phyloP scores from a whole-genome alignment of 2,888 invertebrate species.

The Plutella xylostella region DNA sequence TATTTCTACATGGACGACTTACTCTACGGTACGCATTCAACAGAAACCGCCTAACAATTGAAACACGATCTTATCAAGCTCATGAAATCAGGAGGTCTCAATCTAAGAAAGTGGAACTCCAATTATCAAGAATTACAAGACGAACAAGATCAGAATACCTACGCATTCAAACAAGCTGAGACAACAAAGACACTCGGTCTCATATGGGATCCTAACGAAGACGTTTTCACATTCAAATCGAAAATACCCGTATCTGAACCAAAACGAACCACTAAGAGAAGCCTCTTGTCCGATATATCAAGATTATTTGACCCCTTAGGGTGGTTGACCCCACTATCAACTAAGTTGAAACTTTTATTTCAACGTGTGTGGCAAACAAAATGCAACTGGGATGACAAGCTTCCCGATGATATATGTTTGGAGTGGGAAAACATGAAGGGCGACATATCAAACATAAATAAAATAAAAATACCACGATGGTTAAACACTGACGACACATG shows the following conservation, averaged over 20 bases:
- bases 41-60: too few species aligned
- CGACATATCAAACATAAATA: background rate
- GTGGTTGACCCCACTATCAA: conserved; percentile 3
- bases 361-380: conserved; percentile 5
- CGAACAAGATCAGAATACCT: background rate
- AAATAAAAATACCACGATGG: conserved; percentile 1
- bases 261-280: conserved; percentile 7
- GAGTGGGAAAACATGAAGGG: conserved; percentile 1
- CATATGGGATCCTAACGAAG: background rate
- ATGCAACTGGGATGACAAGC: conserved; percentile 3
- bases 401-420: background rate
- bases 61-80: conserved; percentile 11
- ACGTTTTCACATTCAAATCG: background rate
- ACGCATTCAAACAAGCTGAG: conserved; percentile 4
- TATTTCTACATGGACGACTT: conserved; percentile 11
- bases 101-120: conserved; percentile 14
- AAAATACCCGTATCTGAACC: too few species aligned
- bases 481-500: background rate
- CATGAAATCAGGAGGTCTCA: conserved; percentile 13
- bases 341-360: conserved; percentile 8
- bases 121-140: background rate
- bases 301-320: conserved; percentile 7
- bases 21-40: too few species aligned
- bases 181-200: background rate
- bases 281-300: conserved; percentile 6